A percentile compares a stretch with the other conserved stretches of the same genome.
phyloP scores from a whole-genome alignment of 2,797 vertebrate genomes.

The Anniella stebbinsi region DNA sequence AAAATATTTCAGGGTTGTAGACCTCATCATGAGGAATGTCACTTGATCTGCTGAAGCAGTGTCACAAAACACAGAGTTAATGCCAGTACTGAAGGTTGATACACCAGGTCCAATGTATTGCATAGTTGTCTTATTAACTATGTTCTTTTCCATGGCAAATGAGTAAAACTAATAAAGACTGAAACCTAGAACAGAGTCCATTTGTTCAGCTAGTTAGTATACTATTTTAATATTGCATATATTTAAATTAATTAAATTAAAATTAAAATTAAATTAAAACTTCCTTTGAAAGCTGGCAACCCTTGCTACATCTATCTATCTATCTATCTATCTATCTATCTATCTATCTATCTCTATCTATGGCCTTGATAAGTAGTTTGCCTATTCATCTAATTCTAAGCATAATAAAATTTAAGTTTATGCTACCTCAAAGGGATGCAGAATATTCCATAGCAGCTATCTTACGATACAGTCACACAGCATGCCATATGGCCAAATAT shows the following conservation, averaged over 20 bases:
- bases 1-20: not conserved
- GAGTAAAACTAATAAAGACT: slow-evolving; percentile 12
- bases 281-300: not conserved
- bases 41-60: not conserved
- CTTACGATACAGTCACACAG: not conserved
- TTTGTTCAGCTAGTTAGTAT: slow-evolving; percentile 6
- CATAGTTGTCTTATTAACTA: not conserved
- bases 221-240: slow-evolving; percentile 15
- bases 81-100: not conserved
- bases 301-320: not conserved
- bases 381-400: slow-evolving; percentile 18
- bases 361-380: not conserved
- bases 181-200: not conserved
- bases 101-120: not conserved
- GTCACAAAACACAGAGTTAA: not conserved
- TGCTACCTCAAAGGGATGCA: not conserved
- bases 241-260: slow-evolving; percentile 41
- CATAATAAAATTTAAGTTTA: slow-evolving; percentile 44
- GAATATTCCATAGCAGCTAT: not conserved
- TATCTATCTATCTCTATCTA: not conserved
- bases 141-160: not conserved
- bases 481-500: not conserved
- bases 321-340: not conserved
- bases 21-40: not conserved
- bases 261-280: too few species aligned